These are phyloP conservation scores for Plotosus lineatus DNA, from an alignment of 2,113 vertebrate species.

Conservation along the genomic window DNA sequence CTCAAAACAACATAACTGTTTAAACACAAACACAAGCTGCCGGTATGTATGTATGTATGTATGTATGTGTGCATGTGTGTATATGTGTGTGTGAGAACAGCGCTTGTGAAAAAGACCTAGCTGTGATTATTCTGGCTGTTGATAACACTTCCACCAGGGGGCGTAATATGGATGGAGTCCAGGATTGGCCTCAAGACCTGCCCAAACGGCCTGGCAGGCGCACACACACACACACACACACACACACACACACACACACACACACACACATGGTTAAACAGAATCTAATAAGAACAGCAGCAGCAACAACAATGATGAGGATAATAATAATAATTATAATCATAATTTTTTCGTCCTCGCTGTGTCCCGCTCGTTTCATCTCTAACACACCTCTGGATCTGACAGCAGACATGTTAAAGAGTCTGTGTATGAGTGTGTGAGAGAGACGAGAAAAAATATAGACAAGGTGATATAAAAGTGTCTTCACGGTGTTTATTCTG, in stretches of 20 bases:
- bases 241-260: neutral
- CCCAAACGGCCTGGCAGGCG: constrained; percentile 85
- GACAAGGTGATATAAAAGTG: neutral
- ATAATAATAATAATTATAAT: neutral
- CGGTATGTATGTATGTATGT: constrained; percentile 27
- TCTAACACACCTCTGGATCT: neutral
- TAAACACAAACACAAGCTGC: constrained; percentile 25
- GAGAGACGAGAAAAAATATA: neutral
- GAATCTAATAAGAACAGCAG: neutral
- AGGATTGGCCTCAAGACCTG: constrained; percentile 90
- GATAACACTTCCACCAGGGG: constrained; percentile 86
- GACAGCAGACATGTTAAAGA: neutral
- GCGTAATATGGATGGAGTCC: constrained; percentile 92
- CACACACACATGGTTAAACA: neutral
- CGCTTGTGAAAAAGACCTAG: constrained; percentile 72
- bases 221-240: constrained; percentile 2
- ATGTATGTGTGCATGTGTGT: constrained; percentile 13
- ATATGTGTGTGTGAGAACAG: neutral
- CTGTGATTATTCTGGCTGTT: constrained; percentile 85
- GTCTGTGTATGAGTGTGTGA: constrained; percentile 7
- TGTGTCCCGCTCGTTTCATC: neutral
- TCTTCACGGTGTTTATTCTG: constrained; percentile 16
- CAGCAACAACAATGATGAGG: neutral
- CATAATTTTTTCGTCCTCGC: neutral
- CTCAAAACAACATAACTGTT: constrained; percentile 8